Base-by-base conservation (phyloP, 2,888 invertebrate species). In the Apocheima hispidaria region DNA sequence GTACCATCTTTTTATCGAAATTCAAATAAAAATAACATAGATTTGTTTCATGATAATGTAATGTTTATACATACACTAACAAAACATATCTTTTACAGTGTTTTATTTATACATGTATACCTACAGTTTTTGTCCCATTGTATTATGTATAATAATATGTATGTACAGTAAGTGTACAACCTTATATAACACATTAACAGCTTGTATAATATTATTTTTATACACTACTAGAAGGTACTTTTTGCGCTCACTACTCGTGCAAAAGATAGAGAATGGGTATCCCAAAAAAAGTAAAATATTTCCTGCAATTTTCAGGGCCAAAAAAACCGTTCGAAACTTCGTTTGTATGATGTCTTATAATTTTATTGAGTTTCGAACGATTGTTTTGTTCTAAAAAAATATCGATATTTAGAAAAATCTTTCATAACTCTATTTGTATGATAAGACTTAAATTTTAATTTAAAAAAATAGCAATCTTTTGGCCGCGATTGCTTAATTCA, bases 131-230 rank as follows among this genome's bases (percentile, higher is more conserved):
- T 48, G 36, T 68, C 49, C 48, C 46, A 63, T 56, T 61, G 26
- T 49, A 56, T 66, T 46, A 60, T 54, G 12, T 46, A 57, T 66
- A 54, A 60, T 52, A 62, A 62, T 68, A 65, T 68, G 58, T 68
- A 49, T 68, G 66, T 55, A 58, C 63, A 56, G 59, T 50, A 43
- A 46, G 63, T 69, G 61, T 63, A 63, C 51, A 60, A 44, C 56
- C 60, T 59, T 63, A 53, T 66, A 54, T 65, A 53, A 57, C 53
- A 56, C 38, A 38, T 40, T 41, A 86, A 81, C 77, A 71, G 83
- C 85, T 85, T 87, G 78, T 82, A 81, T 84, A 78, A 69, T 75
- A 71, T 77, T 75, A 78, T 77, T 79, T 81, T 79, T 79, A 69
- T 76, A 78, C 70, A 72, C 71, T 74, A 57, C 52, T 63, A 68